Conservation (phyloP, 2,888 invertebrate genomes). For the Venustoraphidia nigricollis region DNA sequence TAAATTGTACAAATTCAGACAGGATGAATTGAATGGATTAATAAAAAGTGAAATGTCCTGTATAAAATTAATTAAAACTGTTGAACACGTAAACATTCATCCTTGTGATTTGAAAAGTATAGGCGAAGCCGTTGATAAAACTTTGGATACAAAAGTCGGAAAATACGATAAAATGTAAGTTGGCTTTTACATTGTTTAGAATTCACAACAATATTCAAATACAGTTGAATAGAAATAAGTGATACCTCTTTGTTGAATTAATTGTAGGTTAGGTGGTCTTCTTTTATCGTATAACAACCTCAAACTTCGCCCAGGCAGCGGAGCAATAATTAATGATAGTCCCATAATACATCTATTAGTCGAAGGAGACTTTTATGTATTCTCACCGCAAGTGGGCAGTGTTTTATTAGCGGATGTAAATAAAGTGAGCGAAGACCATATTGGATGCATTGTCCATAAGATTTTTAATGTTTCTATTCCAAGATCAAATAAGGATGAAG, state of each 20-base stretch:
- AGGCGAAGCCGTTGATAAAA: slow-evolving; percentile 38
- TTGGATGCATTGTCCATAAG: slow-evolving; percentile 52
- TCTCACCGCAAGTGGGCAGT: slow-evolving; percentile 44
- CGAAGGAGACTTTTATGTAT: slow-evolving; percentile 52
- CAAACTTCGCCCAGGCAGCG: slow-evolving; percentile 37
- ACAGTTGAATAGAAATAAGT: neutral
- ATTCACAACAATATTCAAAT: neutral
- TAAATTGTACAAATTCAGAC: slow-evolving; percentile 33
- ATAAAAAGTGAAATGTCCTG: slow-evolving; percentile 38
- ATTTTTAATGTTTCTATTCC: slow-evolving; percentile 56
- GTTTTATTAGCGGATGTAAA: slow-evolving; percentile 47
- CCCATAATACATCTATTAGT: slow-evolving; percentile 49
- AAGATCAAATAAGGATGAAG: slow-evolving; percentile 27
- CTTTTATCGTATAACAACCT: slow-evolving; percentile 50
- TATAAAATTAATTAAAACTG: slow-evolving; percentile 33
- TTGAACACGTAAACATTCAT: slow-evolving; percentile 41
- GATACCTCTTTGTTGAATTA: slow-evolving; percentile 3
- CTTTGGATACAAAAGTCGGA: slow-evolving; percentile 40
- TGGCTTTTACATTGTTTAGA: neutral
- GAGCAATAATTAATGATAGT: slow-evolving; percentile 43
- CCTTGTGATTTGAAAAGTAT: slow-evolving; percentile 46
- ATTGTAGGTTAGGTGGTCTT: slow-evolving; percentile 48
- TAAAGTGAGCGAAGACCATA: slow-evolving; percentile 47
- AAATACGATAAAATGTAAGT: slow-evolving; percentile 46
- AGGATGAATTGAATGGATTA: slow-evolving; percentile 36